phyloP scores from a whole-genome alignment of 1,140 invertebrate genomes.

The Thereuonema tuberculata region DNA sequence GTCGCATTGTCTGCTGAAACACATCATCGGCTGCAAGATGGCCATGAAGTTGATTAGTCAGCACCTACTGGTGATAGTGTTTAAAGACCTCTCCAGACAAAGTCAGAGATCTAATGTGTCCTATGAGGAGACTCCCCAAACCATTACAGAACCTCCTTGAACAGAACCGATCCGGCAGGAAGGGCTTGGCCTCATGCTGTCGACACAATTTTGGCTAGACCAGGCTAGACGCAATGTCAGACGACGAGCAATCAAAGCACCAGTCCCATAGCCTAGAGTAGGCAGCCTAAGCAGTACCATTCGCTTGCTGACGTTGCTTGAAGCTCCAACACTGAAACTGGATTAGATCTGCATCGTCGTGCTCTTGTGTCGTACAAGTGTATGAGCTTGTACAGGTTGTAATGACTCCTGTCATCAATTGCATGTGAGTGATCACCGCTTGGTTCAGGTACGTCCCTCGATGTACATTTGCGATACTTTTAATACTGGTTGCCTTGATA shows the following conservation, averaged over 20 bases:
- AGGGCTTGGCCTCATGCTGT: not conserved
- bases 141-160: not conserved
- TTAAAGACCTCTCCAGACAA: not conserved
- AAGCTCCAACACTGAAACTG: not conserved
- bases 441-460: too few species aligned
- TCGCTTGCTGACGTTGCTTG: not conserved
- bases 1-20: not conserved
- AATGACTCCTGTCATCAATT: too few species aligned
- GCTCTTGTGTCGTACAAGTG: too few species aligned
- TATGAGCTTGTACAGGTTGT: too few species aligned
- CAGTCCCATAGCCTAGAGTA: not conserved
- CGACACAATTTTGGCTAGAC: not conserved
- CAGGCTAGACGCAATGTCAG: not conserved
- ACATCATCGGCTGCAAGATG: not conserved
- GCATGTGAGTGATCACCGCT: too few species aligned
- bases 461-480: too few species aligned
- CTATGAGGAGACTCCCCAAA: not conserved
- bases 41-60: not conserved
- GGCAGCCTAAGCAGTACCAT: not conserved
- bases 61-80: not conserved
- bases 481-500: too few species aligned
- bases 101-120: not conserved
- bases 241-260: not conserved
- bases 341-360: not conserved
- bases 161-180: not conserved